Percentiles rank a stretch among this genome's conserved stretches.
Conservation (phyloP, 2,888 invertebrate species). For the Hoplodrina ambigua region DNA sequence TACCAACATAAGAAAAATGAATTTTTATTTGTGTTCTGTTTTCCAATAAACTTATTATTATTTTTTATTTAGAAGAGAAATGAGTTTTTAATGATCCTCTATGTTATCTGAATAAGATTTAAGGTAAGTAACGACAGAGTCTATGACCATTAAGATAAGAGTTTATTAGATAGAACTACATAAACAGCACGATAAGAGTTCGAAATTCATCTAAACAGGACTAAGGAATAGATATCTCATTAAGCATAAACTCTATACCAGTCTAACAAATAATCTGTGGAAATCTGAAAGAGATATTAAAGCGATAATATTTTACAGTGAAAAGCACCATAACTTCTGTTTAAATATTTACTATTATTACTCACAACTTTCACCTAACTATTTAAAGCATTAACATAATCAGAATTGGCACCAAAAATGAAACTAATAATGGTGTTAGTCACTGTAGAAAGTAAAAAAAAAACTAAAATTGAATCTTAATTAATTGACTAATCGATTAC, state of each 20-base stretch:
- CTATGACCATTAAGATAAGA: constrained; percentile 59
- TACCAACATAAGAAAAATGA: constrained; percentile 10
- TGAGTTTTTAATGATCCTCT: constrained; percentile 37
- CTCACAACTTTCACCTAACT: constrained; percentile 86
- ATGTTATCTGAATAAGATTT: constrained; percentile 42
- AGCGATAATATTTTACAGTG: constrained; percentile 66
- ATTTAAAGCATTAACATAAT: constrained; percentile 87
- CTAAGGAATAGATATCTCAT: constrained; percentile 63
- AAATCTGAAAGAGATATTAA: constrained; percentile 54
- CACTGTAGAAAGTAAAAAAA: constrained; percentile 53
- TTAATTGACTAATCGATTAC: constrained; percentile 27
- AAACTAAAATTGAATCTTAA: not conserved
- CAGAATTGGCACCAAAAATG: constrained; percentile 86
- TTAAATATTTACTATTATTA: constrained; percentile 78
- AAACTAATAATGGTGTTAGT: constrained; percentile 66
- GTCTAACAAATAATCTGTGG: constrained; percentile 49
- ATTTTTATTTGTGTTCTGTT: not conserved
- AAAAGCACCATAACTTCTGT: constrained; percentile 87
- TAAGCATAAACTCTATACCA: constrained; percentile 54
- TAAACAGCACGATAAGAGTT: constrained; percentile 68
- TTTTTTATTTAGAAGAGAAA: constrained; percentile 15
- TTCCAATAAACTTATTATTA: constrained; percentile 6
- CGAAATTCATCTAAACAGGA: constrained; percentile 65
- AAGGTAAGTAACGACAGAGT: constrained; percentile 43
- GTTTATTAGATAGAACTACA: constrained; percentile 64